Evolutionary conservation across 30 jellyfish, hydroid and myxozoan species (phyloP), one percentile per base, ranked within the genome.

Genomic region (Chironex yamaguchii): DNA sequence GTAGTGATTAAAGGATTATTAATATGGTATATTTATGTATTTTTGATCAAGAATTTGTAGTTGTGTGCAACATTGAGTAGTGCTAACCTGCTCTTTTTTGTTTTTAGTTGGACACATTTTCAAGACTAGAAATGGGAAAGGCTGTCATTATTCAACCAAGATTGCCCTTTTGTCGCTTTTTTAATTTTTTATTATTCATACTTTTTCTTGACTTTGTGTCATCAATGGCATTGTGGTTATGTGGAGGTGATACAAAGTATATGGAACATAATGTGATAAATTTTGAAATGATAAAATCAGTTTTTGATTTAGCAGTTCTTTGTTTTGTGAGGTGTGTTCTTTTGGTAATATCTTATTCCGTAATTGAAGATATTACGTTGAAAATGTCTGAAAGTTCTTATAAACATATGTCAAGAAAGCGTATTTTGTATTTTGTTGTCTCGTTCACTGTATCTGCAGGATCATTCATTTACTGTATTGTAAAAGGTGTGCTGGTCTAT

Each of bases 251-350:
- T 42, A 68, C 96, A 12, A 27, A 75, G 22, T 87, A 87, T 69
- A 74, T 87, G 72, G 91, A 76, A 25, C 75, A 87, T 36, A 75
- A 75, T 65, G 87, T 92, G 34, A 92, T 91, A 9, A 32, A 85
- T 3, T 92, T 79, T 76, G 48, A 69, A 27, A 79, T 92, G 52
- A 49, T 65, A 28, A 84, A 62, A 22, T 86, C 97, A 0, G 89
- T 75, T 27, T 92, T 92, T 81, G 98, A 92, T 36, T 79, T 92
- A 63, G 98, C 96, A 11, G 33, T 93, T 51, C 86, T 92, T 23
- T 58, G 92, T 4, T 52, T 89, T 26, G 88, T 70, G 20, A 82
- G 82, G 1, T 66, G 92, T 29, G 35, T 86, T 27, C 25, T 90
- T 1, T 70, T 92, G 67, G 64, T 85, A 29, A 52, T 54, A 1